Base-by-base conservation (phyloP, 2,888 invertebrate species). In the Exephanes ischioxanthus region DNA sequence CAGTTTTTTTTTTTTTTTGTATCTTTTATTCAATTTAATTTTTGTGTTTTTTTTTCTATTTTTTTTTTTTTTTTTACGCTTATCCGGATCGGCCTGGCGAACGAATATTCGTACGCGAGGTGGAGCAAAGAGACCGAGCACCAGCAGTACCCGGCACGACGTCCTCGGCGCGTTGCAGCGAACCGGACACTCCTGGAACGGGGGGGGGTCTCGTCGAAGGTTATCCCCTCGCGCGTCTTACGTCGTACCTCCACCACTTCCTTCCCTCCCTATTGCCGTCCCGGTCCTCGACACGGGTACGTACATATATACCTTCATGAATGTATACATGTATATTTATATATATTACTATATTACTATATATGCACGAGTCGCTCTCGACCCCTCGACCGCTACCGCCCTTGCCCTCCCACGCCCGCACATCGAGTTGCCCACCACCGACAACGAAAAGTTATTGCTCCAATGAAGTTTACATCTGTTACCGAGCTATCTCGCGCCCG, bases 141-240 rank as follows among this genome's bases (percentile, higher is more conserved):
- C 66, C 71, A 66, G 70, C 76, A 53, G 85, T 81, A 55, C 75
- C 76, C 55, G 68, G 67, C 80, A 63, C 84, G 86, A 86, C 84
- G 86, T 91, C 90, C 90, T 90, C 90, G 90, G 90, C 87, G 89
- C 91, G 89, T 84, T 86, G 88, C 91, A 89, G 89, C 88, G 82
- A 90, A 90, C 90, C 90, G 90, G 90, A 90, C 88, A 92, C 92
- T 92, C 89, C 90, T 90, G 88, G 90, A 89, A 87, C 88, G 87
- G 85, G 86, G 78, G 86, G 78, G 81, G 33, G 77, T 72, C 81
- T 81, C 84, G 83, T 83, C 72, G 86, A 84, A 83, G 85, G 84
- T 80, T 82, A 80, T 83, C 85, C 84, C 86, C 87, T 80, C 86
- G 88, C 88, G 83, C 90, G 90, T 91, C 91, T 91, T 91, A 91